These are phyloP conservation scores for Adelges cooleyi DNA, from an alignment of 1,140 invertebrate species.

Conservation along the genomic window DNA sequence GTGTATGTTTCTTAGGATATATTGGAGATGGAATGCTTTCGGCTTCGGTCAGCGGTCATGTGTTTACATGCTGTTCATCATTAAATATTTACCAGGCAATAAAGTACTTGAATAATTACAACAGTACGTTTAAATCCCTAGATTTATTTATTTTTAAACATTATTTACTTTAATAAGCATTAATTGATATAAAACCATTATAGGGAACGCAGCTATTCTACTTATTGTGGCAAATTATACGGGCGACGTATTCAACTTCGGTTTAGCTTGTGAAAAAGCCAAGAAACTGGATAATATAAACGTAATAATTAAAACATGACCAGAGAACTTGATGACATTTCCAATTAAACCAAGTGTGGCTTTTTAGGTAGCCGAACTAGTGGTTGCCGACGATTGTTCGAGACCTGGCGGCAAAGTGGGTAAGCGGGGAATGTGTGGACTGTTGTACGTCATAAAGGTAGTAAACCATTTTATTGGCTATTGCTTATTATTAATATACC, in stretches of 20 bases:
- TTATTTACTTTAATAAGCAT: not conserved
- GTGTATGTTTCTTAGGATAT: slow-evolving; percentile 46
- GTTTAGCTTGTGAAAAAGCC: slow-evolving; percentile 63
- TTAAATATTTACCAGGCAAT: slow-evolving; percentile 50
- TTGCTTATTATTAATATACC: slow-evolving; percentile 23
- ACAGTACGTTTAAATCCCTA: not conserved
- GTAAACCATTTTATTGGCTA: not conserved
- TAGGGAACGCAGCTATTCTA: slow-evolving; percentile 48
- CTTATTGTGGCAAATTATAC: slow-evolving; percentile 76
- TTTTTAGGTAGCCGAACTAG: slow-evolving; percentile 35
- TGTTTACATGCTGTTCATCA: slow-evolving; percentile 69
- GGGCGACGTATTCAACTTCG: slow-evolving; percentile 76
- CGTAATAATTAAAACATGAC: slow-evolving; percentile 38
- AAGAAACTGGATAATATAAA: slow-evolving; percentile 47
- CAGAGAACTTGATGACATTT: no score
- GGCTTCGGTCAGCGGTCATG: slow-evolving; percentile 58
- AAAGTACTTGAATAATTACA: slow-evolving; percentile 15
- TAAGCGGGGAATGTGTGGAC: slow-evolving; percentile 62
- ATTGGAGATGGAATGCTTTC: slow-evolving; percentile 66
- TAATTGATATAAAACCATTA: not conserved
- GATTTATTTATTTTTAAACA: no score
- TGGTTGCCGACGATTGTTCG: slow-evolving; percentile 62
- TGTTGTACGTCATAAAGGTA: slow-evolving; percentile 60
- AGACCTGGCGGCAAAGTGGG: slow-evolving; percentile 45
- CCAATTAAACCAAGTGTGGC: no score